A percentile compares a stretch with the other conserved stretches of the same genome.
Conservation (phyloP, 2,113 vertebrate genomes). For the Apteryx owenii region DNA sequence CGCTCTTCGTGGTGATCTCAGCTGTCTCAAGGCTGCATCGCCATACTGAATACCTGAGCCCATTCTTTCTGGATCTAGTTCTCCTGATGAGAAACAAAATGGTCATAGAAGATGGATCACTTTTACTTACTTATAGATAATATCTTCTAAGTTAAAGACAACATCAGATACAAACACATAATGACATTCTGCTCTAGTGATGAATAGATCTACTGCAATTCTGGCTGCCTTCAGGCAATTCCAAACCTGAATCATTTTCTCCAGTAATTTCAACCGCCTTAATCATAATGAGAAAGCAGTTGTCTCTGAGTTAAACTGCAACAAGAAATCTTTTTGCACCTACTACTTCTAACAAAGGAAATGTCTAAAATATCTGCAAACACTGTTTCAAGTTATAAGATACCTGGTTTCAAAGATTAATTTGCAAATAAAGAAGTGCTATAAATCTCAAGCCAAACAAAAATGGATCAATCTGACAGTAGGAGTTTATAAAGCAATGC, state of each 20-base stretch:
- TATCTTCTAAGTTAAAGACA: neutral
- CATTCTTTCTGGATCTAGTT: slow-evolving; percentile 85
- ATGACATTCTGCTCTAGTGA: neutral
- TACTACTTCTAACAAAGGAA: neutral
- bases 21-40: slow-evolving; percentile 82
- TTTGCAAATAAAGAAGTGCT: neutral
- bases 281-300: neutral
- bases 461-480: neutral
- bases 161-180: neutral
- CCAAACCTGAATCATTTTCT: neutral
- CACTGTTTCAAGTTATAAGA: neutral
- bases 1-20: slow-evolving; percentile 79
- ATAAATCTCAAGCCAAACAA: neutral
- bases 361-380: neutral
- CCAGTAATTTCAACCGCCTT: neutral
- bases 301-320: neutral
- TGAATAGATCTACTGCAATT: neutral
- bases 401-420: neutral
- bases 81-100: slow-evolving; percentile 71
- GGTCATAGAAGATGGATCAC: neutral
- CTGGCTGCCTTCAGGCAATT: neutral
- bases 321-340: neutral
- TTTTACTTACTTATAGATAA: neutral
- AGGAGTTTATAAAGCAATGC: neutral
- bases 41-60: slow-evolving; percentile 85